Percentiles rank a stretch among this genome's conserved stretches.
These are phyloP conservation scores for Brachionus rubens DNA, from an alignment of 1,140 invertebrate species.

Conservation along the genomic window DNA sequence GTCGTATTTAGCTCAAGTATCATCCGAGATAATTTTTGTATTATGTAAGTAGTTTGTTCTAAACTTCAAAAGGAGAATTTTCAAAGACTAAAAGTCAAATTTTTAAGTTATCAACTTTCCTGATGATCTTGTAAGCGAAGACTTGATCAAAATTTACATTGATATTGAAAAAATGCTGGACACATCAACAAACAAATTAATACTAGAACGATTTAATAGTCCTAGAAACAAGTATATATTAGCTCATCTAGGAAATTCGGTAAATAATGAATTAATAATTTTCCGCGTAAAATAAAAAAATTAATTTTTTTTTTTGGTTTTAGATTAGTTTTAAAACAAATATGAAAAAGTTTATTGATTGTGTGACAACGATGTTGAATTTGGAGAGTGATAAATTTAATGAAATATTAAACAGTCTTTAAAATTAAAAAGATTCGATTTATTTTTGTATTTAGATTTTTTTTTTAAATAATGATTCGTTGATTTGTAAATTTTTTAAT, in stretches of 20 bases:
- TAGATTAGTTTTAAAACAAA: no score
- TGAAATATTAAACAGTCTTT: no score
- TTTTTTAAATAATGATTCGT: no score
- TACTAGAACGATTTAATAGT: background rate
- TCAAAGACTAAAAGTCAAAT: background rate
- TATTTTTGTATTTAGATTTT: no score
- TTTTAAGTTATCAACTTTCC: background rate
- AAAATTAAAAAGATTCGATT: no score
- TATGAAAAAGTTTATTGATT: no score
- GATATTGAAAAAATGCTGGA: background rate
- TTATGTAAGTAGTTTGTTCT: slow-evolving; percentile 2
- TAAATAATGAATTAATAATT: background rate
- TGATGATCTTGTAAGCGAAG: background rate
- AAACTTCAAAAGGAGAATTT: no score
- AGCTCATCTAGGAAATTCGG: background rate
- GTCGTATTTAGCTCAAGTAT: slow-evolving; percentile 8
- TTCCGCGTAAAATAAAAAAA: no score
- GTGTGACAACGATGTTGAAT: no score
- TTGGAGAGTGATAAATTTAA: no score
- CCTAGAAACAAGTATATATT: slow-evolving; percentile 5
- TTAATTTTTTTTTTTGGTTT: no score
- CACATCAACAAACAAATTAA: background rate
- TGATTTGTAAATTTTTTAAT: no score
- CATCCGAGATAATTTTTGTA: background rate
- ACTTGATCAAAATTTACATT: background rate